A percentile compares a stretch with the other conserved stretches of the same genome.
Conservation (phyloP, 2,888 invertebrate genomes). For the Scotopteryx bipunctaria region DNA sequence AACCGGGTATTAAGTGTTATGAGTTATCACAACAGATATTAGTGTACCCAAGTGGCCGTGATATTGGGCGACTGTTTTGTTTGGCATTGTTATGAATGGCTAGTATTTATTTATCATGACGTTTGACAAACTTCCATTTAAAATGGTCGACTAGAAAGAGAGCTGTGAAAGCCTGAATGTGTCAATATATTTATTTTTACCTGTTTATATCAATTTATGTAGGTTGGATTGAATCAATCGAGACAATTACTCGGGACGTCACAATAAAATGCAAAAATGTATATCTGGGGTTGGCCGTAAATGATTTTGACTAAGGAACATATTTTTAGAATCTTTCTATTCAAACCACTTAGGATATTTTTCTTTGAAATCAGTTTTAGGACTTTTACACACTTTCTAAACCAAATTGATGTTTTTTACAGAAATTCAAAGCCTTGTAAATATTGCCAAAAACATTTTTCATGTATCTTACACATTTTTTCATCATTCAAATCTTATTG, state of each 20-base stretch:
- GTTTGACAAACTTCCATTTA: too few species aligned
- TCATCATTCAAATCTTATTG: background rate
- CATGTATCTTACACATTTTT: constrained; percentile 4
- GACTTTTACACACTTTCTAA: background rate
- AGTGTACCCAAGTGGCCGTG: too few species aligned
- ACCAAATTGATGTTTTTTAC: background rate
- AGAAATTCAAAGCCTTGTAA: constrained; percentile 40
- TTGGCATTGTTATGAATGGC: background rate
- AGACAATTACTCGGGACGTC: too few species aligned
- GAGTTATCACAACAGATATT: background rate
- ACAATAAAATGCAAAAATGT: background rate
- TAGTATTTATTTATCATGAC: too few species aligned
- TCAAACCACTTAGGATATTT: background rate
- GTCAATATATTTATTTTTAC: too few species aligned
- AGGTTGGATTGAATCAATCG: too few species aligned
- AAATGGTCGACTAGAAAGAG: too few species aligned
- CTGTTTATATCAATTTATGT: too few species aligned
- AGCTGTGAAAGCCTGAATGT: too few species aligned
- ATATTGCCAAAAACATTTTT: constrained; percentile 38
- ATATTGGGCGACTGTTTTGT: background rate
- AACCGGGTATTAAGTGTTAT: too few species aligned
- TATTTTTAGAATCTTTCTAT: constrained; percentile 22
- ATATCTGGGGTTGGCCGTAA: background rate
- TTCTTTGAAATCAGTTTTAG: background rate
- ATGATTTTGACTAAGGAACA: background rate